A percentile compares a stretch with the other conserved stretches of the same genome.
phyloP scores from a whole-genome alignment of 2,113 vertebrate species.

The Meriones unguiculatus region DNA sequence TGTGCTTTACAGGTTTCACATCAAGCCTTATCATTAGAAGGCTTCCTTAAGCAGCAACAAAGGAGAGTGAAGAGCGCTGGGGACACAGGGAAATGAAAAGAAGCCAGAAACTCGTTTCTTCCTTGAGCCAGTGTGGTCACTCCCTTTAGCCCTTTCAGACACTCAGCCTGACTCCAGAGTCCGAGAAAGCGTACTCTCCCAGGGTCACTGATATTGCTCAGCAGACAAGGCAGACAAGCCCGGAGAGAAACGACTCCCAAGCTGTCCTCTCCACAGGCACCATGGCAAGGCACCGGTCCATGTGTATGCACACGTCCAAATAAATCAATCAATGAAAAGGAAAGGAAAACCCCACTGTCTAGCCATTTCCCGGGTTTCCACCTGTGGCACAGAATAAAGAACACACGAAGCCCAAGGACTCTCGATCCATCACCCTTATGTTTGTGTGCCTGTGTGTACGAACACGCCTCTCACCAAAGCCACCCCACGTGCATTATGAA shows the following conservation, averaged over 20 bases:
- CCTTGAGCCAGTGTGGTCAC: background rate
- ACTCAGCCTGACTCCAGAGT: constrained; percentile 12
- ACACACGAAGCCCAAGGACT: background rate
- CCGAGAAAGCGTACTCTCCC: background rate
- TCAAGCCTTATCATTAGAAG: constrained; percentile 12
- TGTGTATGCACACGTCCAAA: background rate
- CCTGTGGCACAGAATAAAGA: background rate
- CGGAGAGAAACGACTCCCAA: background rate
- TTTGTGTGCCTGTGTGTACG: background rate
- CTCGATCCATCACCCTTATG: background rate
- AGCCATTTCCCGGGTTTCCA: background rate
- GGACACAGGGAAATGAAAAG: background rate
- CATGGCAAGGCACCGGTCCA: background rate
- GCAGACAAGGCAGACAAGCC: background rate
- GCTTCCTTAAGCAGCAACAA: constrained; percentile 39
- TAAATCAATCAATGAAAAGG: background rate
- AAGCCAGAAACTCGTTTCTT: constrained; percentile 42
- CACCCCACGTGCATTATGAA: background rate
- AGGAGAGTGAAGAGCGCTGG: background rate
- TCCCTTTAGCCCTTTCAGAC: background rate
- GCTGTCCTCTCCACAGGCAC: background rate
- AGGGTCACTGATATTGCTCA: too few species aligned
- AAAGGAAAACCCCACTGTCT: background rate
- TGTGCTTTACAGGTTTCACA: constrained; percentile 8
- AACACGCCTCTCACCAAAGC: background rate